Conservation (phyloP, 2,888 invertebrate genomes). For the Mechanitis mazaeus region DNA sequence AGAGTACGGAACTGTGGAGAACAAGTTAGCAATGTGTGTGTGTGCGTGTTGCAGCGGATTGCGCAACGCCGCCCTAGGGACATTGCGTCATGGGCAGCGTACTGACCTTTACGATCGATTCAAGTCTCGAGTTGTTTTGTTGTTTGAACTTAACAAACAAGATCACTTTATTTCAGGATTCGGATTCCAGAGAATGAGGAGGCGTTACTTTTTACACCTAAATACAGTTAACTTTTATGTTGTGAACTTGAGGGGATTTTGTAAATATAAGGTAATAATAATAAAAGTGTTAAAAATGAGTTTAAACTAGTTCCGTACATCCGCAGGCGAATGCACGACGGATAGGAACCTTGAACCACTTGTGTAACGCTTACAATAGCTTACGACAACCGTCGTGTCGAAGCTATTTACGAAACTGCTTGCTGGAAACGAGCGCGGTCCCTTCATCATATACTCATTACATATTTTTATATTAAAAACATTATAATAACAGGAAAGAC, state of each 20-base stretch:
- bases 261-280: too few species aligned
- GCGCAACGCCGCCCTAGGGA: conserved; percentile 59
- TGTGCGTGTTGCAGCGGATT: conserved; percentile 50
- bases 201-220: background rate
- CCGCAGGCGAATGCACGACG: conserved; percentile 69
- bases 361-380: conserved; percentile 72
- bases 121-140: conserved; percentile 31
- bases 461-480: too few species aligned
- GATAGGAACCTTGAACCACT: conserved; percentile 73
- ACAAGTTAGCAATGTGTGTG: conserved; percentile 12
- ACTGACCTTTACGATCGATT: conserved; percentile 72
- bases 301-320: conserved; percentile 55
- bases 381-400: conserved; percentile 67
- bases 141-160: conserved; percentile 12
- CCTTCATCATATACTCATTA: conserved; percentile 44
- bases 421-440: conserved; percentile 43
- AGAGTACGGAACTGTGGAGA: conserved; percentile 23
- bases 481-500: too few species aligned
- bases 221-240: background rate
- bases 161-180: conserved; percentile 9
- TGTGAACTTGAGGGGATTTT: background rate
- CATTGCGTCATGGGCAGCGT: conserved; percentile 63
- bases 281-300: too few species aligned
- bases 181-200: background rate
- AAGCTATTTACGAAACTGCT: conserved; percentile 60